phyloP scores from a whole-genome alignment of 2,888 invertebrate species.

The Ophioninae sp. region DNA sequence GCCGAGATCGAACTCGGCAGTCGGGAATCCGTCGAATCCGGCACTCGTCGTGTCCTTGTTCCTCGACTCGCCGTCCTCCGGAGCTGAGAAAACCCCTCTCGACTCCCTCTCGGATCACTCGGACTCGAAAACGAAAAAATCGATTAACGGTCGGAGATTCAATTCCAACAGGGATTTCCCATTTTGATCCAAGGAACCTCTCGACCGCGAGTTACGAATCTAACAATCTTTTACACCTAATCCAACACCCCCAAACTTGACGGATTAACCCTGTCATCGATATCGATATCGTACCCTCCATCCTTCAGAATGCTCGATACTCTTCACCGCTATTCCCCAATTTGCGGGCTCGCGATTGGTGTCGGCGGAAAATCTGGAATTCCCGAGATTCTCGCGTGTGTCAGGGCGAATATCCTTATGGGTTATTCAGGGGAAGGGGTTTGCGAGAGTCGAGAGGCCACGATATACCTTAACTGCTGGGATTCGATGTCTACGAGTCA shows the following conservation, averaged over 20 bases:
- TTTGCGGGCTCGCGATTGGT: conserved; percentile 11
- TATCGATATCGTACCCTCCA: background rate
- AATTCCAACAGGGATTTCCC: too few species aligned
- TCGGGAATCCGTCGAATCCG: conserved; percentile 65
- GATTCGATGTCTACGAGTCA: conserved; percentile 75
- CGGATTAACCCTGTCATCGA: background rate
- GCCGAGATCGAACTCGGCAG: conserved; percentile 61
- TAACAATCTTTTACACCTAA: too few species aligned
- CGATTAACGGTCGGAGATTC: too few species aligned
- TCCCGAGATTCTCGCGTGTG: conserved; percentile 71
- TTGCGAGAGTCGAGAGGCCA: conserved; percentile 21
- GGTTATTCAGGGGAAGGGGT: conserved; percentile 67
- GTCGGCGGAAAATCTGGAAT: conserved; percentile 55
- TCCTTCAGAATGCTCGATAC: background rate
- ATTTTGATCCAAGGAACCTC: too few species aligned
- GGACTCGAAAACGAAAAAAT: background rate
- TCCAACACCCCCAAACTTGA: too few species aligned
- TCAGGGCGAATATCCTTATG: conserved; percentile 71
- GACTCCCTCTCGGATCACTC: conserved; percentile 38
- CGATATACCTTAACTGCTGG: conserved; percentile 74
- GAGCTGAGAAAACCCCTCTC: background rate
- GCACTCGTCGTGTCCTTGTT: conserved; percentile 61
- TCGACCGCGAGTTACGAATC: too few species aligned
- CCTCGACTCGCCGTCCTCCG: conserved; percentile 30
- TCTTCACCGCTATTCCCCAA: background rate